Evolutionary conservation across 2,113 vertebrate genomes (phyloP).

Genomic region (Indri indri): DNA sequence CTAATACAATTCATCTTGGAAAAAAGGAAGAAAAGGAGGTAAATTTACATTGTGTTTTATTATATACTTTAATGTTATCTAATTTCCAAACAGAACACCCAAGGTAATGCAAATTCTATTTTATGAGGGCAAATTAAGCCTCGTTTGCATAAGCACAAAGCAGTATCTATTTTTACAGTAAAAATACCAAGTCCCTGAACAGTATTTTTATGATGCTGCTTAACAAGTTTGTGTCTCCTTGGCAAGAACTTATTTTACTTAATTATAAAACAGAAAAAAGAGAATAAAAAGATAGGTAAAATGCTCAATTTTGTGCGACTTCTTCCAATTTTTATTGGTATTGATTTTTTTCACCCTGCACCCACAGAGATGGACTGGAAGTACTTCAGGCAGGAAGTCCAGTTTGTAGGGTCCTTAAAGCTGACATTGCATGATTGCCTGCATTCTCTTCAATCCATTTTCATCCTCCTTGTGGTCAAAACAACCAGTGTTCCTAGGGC

Average conservation of each 20-base stretch:
- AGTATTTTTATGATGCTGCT: slow-evolving; percentile 69
- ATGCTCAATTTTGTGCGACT: background rate
- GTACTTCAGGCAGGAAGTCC: background rate
- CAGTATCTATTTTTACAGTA: slow-evolving; percentile 73
- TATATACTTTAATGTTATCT: slow-evolving; percentile 71
- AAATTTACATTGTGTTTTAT: slow-evolving; percentile 58
- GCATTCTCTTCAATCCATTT: background rate
- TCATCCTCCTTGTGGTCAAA: background rate
- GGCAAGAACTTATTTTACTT: slow-evolving; percentile 67
- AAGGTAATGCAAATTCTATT: slow-evolving; percentile 70
- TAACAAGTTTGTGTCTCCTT: slow-evolving; percentile 68
- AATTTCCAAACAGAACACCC: slow-evolving; percentile 71
- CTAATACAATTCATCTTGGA: slow-evolving; percentile 49
- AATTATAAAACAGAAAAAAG: slow-evolving; percentile 39
- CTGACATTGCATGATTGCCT: background rate
- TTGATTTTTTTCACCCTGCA: slow-evolving; percentile 2
- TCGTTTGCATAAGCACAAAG: slow-evolving; percentile 73
- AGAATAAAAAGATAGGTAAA: slow-evolving; percentile 14
- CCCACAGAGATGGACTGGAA: background rate
- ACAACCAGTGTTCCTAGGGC: slow-evolving; percentile 1
- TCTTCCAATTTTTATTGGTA: slow-evolving; percentile 44
- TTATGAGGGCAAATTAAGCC: slow-evolving; percentile 72
- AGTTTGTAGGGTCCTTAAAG: background rate
- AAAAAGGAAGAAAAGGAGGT: slow-evolving; percentile 17
- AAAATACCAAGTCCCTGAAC: slow-evolving; percentile 72